phyloP scores from a whole-genome alignment of 2,113 vertebrate genomes.

The Oncorhynchus masou region DNA sequence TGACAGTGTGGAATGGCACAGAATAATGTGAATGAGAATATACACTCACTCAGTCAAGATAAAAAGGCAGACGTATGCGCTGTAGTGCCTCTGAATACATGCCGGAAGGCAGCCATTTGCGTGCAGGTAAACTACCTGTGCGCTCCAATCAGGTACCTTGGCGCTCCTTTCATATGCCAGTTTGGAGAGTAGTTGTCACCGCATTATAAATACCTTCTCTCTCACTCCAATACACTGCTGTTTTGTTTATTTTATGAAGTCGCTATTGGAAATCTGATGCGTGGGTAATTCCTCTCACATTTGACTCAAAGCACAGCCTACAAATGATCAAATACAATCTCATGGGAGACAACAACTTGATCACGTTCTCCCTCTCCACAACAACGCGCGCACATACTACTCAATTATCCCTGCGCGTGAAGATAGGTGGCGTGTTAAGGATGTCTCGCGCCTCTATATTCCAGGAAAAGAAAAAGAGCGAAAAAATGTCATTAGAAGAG shows the following conservation, averaged over 20 bases:
- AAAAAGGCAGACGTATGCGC: background rate
- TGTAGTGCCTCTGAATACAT: background rate
- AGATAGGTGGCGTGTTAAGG: constrained; percentile 95
- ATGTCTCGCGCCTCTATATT: constrained; percentile 82
- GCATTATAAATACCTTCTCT: background rate
- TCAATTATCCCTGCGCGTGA: constrained; percentile 91
- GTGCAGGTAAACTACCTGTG: constrained; percentile 61
- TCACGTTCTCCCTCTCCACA: constrained; percentile 77
- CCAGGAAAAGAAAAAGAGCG: constrained; percentile 84
- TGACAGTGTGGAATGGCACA: background rate
- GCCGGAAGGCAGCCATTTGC: constrained; percentile 9
- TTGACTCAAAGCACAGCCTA: background rate
- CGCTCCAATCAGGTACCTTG: constrained; percentile 37
- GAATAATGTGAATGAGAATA: background rate
- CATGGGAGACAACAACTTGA: constrained; percentile 59
- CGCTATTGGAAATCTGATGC: background rate
- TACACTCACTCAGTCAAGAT: background rate
- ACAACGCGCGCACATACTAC: constrained; percentile 82
- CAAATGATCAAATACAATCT: background rate
- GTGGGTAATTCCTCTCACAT: background rate
- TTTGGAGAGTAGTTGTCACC: background rate
- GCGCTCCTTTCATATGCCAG: constrained; percentile 2
- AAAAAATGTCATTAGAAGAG: constrained; percentile 91
- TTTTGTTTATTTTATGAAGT: background rate
- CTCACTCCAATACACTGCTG: background rate